These are phyloP conservation scores for Amazona vittata DNA, from an alignment of 2,113 vertebrate genomes.

Conservation along the genomic window DNA sequence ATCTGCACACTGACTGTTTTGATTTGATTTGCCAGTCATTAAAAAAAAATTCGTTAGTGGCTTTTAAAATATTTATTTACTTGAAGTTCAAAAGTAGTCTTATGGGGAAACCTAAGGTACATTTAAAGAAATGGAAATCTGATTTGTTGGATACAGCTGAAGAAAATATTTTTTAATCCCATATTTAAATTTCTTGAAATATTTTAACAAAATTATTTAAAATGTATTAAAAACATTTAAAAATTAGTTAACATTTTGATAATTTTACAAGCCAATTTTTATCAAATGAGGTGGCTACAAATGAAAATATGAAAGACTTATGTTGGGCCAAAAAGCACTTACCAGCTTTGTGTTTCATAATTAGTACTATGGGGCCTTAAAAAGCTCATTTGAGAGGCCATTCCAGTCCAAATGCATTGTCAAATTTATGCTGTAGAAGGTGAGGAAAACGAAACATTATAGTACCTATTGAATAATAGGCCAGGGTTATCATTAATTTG, in stretches of 20 bases:
- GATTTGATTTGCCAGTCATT: not conserved
- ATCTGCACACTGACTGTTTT: not conserved
- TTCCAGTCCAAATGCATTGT: not conserved
- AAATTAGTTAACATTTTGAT: not conserved
- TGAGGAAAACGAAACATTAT: not conserved
- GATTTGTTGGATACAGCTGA: not conserved
- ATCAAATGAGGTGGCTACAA: not conserved
- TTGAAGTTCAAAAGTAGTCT: not conserved
- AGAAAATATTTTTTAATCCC: not conserved
- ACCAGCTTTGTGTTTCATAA: not conserved
- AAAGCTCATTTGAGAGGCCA: not conserved
- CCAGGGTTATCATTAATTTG: not conserved
- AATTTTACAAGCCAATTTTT: not conserved
- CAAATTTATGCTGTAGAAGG: not conserved
- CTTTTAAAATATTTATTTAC: not conserved
- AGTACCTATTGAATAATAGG: not conserved
- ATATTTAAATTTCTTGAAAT: not conserved
- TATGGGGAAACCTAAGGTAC: not conserved
- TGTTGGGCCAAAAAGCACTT: not conserved
- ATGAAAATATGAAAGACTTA: not conserved
- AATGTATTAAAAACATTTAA: not conserved
- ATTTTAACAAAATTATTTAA: not conserved
- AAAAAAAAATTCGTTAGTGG: not conserved
- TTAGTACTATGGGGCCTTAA: not conserved
- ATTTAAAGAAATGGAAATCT: not conserved